phyloP scores from a whole-genome alignment of 2,797 vertebrate species.

The Selene dorsalis region DNA sequence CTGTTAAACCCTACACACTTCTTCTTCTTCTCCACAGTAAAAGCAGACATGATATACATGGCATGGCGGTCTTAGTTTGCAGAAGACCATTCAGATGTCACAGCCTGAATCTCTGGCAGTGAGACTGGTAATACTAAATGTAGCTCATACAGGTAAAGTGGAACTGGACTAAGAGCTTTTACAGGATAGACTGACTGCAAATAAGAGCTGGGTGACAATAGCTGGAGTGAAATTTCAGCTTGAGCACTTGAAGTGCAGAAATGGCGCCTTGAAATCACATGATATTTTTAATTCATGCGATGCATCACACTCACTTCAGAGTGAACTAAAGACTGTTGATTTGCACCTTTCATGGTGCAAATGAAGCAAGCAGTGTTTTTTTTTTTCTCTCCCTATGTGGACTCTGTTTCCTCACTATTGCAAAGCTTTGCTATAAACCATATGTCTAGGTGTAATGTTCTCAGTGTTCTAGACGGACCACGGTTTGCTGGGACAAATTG shows the following conservation, averaged over 20 bases:
- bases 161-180: slow-evolving; percentile 46
- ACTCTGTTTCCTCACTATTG: slow-evolving; percentile 29
- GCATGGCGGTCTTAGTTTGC: slow-evolving; percentile 18
- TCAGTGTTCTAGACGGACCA: slow-evolving; percentile 25
- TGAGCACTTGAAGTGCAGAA: slow-evolving; percentile 17
- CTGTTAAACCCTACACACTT: slow-evolving; percentile 4
- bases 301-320: slow-evolving; percentile 18
- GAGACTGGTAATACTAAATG: slow-evolving; percentile 44
- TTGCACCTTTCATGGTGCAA: slow-evolving; percentile 58
- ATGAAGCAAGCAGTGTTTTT: slow-evolving; percentile 32
- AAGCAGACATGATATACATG: not conserved
- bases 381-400: slow-evolving; percentile 29
- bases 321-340: slow-evolving; percentile 39
- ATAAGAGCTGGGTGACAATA: slow-evolving; percentile 41
- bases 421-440: slow-evolving; percentile 26
- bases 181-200: slow-evolving; percentile 45
- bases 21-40: slow-evolving; percentile 5
- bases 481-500: not conserved
- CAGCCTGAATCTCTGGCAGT: slow-evolving; percentile 17
- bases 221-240: slow-evolving; percentile 18
- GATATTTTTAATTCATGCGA: slow-evolving; percentile 22
- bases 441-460: slow-evolving; percentile 28
- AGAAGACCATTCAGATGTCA: slow-evolving; percentile 19
- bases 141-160: slow-evolving; percentile 54
- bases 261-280: slow-evolving; percentile 4